Base-by-base conservation (phyloP, 2,113 vertebrate species). In the Oophaga pumilio region DNA sequence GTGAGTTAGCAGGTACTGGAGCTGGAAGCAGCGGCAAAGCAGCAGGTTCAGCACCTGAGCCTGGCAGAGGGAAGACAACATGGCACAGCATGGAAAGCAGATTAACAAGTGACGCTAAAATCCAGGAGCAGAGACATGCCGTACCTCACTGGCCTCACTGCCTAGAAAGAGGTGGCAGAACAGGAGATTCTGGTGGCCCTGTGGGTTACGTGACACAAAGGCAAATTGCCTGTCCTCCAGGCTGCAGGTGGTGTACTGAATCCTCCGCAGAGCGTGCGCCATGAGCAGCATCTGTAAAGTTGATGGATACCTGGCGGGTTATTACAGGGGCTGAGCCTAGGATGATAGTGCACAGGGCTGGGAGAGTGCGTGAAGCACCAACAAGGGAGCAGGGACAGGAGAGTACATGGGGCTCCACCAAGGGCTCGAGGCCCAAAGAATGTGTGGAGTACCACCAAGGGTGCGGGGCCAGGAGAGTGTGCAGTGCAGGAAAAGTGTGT, bases 141-240 rank as follows among this genome's bases (percentile, higher is more conserved):
- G 33, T 90, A 95, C 95, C 94, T 95, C 95, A 8, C 90, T 92
- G 0, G 93, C 90, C 77, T 97, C 96, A 79, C 95, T 91, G 5
- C 96, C 95, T 90, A 94, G 91, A n/a, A 98, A 99, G 56, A 99
- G 94, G 79, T 99, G 98, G 92, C 97, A 99, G 94, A 97, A 99
- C 73, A 98, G 96, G 84, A 93, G 90, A 59, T 90, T 90, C 66
- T 96, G 91, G 0, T 91, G 60, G 90, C 94, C 93, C 62, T 89
- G 94, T 0, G 98, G 98, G 76, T 99, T 99, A 90, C 97, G 97
- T 22, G 98, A 95, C 76, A 97, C 91, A 0, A 99, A 98, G 89
- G 97, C 97, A 17, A 99, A 99, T 93, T 99, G 97, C 88, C 92
- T 90, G 18, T 95, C 92, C 0, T 90, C 20, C 0, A 94, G 95